Evolutionary conservation across 2,113 vertebrate species (phyloP).

Genomic region (Smithornis capensis): DNA sequence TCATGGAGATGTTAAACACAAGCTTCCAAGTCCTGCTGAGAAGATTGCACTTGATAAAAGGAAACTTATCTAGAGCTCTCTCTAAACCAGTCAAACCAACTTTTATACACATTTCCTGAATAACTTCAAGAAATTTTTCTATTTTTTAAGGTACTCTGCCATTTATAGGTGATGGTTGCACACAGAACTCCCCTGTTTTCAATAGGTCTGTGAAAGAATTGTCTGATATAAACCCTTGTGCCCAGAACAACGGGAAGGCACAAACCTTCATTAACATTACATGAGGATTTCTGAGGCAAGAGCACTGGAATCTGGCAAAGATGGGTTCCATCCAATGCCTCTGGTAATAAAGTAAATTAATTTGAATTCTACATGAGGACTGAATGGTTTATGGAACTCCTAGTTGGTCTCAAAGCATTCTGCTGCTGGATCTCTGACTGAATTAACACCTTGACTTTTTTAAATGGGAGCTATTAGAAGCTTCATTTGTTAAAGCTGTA

Average conservation of each 20-base stretch:
- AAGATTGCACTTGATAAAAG: background rate
- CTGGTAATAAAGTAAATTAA: background rate
- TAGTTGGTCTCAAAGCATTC: background rate
- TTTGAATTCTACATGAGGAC: background rate
- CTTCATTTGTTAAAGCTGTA: background rate
- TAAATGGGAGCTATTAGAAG: background rate
- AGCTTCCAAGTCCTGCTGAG: background rate
- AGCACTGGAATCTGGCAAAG: background rate
- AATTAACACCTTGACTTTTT: background rate
- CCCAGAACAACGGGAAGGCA: background rate
- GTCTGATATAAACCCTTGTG: background rate
- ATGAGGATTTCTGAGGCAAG: background rate
- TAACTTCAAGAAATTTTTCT: background rate
- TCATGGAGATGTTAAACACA: background rate
- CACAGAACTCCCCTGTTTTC: background rate
- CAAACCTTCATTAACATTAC: background rate
- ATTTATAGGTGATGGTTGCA: background rate
- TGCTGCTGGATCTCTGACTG: background rate
- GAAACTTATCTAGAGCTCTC: background rate
- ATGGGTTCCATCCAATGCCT: background rate
- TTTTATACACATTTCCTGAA: background rate
- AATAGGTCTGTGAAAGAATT: accelerated
- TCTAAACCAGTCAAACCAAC: background rate
- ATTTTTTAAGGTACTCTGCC: background rate
- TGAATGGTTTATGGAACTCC: background rate